Conservation (phyloP, 2,888 invertebrate species). For the Eupithecia inturbata region DNA sequence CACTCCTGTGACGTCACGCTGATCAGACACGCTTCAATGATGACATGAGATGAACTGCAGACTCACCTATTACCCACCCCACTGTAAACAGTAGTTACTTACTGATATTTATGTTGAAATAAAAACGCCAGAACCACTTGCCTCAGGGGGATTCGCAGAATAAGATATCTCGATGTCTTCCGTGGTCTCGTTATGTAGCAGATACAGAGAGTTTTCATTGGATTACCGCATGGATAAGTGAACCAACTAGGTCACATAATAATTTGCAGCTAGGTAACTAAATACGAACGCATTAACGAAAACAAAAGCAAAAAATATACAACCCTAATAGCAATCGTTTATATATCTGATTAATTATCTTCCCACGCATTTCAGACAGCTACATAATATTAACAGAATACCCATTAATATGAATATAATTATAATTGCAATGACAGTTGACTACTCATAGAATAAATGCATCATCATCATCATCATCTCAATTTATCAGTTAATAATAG, state of each 20-base stretch:
- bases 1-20: constrained; percentile 50
- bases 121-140: constrained; percentile 18
- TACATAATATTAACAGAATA: constrained; percentile 6
- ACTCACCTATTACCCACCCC: constrained; percentile 31
- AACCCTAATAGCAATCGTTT: background rate
- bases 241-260: background rate
- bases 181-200: constrained; percentile 3
- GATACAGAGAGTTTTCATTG: background rate
- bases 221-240: background rate
- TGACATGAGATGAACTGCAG: constrained; percentile 53
- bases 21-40: constrained; percentile 39
- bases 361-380: constrained; percentile 6
- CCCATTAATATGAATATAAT: background rate
- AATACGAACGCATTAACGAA: background rate
- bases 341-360: constrained; percentile 4
- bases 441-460: constrained; percentile 13
- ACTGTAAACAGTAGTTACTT: constrained; percentile 11
- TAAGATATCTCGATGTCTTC: constrained; percentile 9
- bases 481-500: constrained; percentile 27
- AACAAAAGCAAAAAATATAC: constrained; percentile 1
- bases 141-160: background rate
- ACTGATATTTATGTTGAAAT: constrained; percentile 21
- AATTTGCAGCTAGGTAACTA: background rate
- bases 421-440: constrained; percentile 10
- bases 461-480: too few species aligned